These are phyloP conservation scores for Apostichopus parvimensis DNA, from an alignment of 35 echinoderm and acorn worm species.

Conservation along the genomic window DNA sequence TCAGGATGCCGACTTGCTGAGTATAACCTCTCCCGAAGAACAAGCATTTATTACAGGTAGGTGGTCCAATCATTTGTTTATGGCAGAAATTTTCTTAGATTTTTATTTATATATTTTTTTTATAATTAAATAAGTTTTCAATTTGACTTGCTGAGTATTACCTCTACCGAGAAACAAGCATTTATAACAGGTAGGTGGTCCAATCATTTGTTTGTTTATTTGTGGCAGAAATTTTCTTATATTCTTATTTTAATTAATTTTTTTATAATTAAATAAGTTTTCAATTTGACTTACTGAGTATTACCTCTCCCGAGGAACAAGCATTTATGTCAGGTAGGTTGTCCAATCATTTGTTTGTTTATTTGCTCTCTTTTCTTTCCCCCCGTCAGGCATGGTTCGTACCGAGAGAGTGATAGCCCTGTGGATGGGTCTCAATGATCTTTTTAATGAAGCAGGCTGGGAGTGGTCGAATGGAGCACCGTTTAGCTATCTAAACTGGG, in stretches of 20 bases:
- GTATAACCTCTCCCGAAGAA: conserved; percentile 57
- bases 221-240: too few species aligned
- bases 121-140: too few species aligned
- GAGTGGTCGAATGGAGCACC: conserved; percentile 67
- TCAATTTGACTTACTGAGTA: too few species aligned
- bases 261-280: too few species aligned
- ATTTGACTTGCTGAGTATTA: conserved; percentile 56
- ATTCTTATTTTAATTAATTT: background rate
- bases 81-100: too few species aligned
- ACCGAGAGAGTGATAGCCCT: conserved; percentile 11
- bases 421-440: conserved; percentile 71
- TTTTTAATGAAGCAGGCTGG: conserved; percentile 73
- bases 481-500: conserved; percentile 70
- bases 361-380: background rate
- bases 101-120: background rate
- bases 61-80: too few species aligned
- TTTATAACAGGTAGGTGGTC: conserved; percentile 50
- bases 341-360: background rate
- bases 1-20: conserved; percentile 53
- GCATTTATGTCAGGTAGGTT: too few species aligned
- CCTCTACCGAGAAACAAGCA: conserved; percentile 43
- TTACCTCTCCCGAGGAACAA: too few species aligned
- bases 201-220: background rate
- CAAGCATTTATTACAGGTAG: conserved; percentile 63
- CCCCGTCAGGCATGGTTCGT: conserved; percentile 44